Conservation (phyloP, 2,888 invertebrate species). For the Drosophila aldrichi region DNA sequence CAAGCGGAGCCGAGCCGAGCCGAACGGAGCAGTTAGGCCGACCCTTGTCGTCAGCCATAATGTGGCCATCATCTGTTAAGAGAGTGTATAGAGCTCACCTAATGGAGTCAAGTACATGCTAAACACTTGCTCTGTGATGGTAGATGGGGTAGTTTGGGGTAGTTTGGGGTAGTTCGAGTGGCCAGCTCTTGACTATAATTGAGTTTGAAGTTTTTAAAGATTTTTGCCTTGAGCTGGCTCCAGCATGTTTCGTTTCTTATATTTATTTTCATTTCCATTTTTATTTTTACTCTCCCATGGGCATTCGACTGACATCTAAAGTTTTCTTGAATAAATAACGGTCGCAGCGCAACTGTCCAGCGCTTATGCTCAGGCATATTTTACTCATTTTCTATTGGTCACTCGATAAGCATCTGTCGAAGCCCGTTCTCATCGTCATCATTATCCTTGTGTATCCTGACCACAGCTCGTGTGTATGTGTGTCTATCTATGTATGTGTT, state of each 20-base stretch:
- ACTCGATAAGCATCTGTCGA: conserved; percentile 30
- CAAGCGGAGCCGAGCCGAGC: no score
- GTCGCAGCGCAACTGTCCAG: conserved; percentile 5
- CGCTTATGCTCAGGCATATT: conserved; percentile 28
- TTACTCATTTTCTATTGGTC: conserved; percentile 25
- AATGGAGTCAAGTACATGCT: not conserved
- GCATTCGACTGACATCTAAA: not conserved
- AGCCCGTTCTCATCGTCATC: conserved; percentile 7
- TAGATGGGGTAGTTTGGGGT: not conserved
- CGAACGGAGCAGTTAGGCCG: not conserved
- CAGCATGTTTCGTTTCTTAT: not conserved
- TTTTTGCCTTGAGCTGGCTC: not conserved
- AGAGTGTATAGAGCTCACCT: not conserved
- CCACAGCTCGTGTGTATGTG: conserved; percentile 14
- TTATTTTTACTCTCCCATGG: not conserved
- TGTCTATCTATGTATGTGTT: conserved; percentile 2
- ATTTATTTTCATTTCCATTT: no score
- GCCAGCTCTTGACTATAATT: not conserved
- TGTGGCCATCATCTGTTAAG: conserved; percentile 2
- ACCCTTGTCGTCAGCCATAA: conserved; percentile 1
- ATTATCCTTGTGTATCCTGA: conserved; percentile 23
- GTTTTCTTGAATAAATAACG: not conserved
- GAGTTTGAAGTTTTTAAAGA: not conserved
- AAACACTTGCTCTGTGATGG: not conserved
- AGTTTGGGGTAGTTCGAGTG: no score